phyloP scores from a whole-genome alignment of 2,113 vertebrate species.

The Eulemur rufifrons region DNA sequence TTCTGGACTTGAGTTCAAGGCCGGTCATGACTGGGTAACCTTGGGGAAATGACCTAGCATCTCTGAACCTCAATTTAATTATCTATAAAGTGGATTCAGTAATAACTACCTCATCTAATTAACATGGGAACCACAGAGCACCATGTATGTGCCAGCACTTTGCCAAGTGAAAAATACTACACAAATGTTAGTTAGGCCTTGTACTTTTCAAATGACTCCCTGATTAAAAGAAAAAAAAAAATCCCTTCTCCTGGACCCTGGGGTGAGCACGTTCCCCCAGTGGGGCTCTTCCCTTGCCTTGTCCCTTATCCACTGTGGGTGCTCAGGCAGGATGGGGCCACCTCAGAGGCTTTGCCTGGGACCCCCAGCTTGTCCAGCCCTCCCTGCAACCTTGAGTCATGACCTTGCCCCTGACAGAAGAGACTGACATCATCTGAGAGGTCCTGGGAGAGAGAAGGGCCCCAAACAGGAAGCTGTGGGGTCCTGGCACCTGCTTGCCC shows the following conservation, averaged over 20 bases:
- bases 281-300: neutral
- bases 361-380: neutral
- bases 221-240: neutral
- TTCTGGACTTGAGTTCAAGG: neutral
- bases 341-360: neutral
- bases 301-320: neutral
- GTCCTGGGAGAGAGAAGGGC: neutral
- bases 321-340: neutral
- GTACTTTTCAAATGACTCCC: neutral
- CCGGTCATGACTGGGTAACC: neutral
- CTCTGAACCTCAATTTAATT: conserved; percentile 8
- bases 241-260: neutral
- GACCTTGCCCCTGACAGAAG: neutral
- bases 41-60: neutral
- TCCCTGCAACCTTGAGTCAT: neutral
- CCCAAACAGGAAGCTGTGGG: neutral
- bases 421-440: neutral
- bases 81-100: neutral
- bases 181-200: neutral
- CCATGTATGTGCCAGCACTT: neutral
- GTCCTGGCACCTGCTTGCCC: too few relatives aligned
- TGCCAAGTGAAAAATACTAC: neutral
- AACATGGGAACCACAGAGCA: neutral
- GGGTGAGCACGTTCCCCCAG: neutral
- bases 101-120: neutral